Evolutionary conservation across 2,888 invertebrate genomes (phyloP).

Genomic region (Dynastes maya): DNA sequence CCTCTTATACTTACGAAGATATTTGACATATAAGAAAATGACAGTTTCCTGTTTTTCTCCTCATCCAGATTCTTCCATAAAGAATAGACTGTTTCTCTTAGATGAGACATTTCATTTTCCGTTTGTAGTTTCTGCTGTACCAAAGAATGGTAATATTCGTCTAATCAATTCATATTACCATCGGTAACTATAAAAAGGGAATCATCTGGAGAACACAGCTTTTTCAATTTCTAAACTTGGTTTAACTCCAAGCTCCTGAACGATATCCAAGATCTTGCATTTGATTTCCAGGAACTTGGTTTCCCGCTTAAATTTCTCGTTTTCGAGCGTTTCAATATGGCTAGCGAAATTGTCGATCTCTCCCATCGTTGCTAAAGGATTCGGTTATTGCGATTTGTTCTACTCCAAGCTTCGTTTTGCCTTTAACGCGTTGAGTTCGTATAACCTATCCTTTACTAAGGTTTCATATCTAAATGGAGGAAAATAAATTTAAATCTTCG

Average conservation of each 20-base stretch:
- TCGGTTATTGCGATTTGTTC: constrained; percentile 72
- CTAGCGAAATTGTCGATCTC: constrained; percentile 75
- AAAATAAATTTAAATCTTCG: too few relatives aligned
- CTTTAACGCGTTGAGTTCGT: constrained; percentile 70
- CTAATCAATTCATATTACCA: constrained; percentile 77
- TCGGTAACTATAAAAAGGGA: constrained; percentile 75
- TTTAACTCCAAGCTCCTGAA: constrained; percentile 66
- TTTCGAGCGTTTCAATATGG: constrained; percentile 76
- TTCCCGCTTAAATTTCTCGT: constrained; percentile 74
- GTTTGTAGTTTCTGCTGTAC: constrained; percentile 75
- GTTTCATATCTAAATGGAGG: constrained; percentile 69
- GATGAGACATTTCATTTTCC: constrained; percentile 74
- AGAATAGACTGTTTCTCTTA: constrained; percentile 76
- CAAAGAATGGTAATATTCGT: constrained; percentile 74
- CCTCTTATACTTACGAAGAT: too few relatives aligned
- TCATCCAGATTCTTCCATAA: constrained; percentile 86
- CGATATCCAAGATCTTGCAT: constrained; percentile 66
- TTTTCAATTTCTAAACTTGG: constrained; percentile 69
- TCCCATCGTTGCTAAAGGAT: constrained; percentile 76
- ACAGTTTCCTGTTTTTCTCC: constrained; percentile 62
- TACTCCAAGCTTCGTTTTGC: constrained; percentile 75
- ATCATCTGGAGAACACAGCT: constrained; percentile 68
- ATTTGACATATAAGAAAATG: too few relatives aligned
- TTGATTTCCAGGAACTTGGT: constrained; percentile 67
- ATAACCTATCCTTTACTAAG: constrained; percentile 70